Evolutionary conservation across 2,113 vertebrate genomes (phyloP), one percentile per base, ranked within the genome.

Genomic region (Thermophis baileyi): DNA sequence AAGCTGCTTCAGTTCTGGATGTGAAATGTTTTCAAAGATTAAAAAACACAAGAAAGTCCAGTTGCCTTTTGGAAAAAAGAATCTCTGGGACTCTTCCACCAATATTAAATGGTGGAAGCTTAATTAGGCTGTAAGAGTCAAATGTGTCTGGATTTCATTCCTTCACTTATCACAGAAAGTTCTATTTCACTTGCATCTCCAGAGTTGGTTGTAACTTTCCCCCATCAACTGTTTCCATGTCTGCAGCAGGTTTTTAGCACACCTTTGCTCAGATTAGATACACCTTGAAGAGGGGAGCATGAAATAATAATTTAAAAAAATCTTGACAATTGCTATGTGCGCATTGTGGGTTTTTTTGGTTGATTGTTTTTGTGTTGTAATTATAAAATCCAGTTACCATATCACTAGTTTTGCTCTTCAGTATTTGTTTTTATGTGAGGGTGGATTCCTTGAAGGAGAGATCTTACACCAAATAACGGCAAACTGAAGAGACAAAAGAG

Each of bases 91-190:
- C 14, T 86, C 85, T 92, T 85, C 7, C 88, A 46, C 53, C 94
- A 88, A n/a, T 87, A 81, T 90, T 96, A 94, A 97, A 95, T 88
- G 88, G 94, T 93, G 95, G 91, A 87, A 18, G 85, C 93, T 96
- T 95, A 96, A 97, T 96, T 94, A 93, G 20, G 24, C 94, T 93
- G 90, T 93, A 95, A 88, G 94, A 94, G 93, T 93, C 47, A 91
- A 94, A 0, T 94, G 92, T 92, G 94, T 94, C 91, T 90, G 88
- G 92, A 94, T 93, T 90, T 91, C 25, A 94, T 94, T 94, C 87
- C 85, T 35, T 69, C 57, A 88, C 90, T 94, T 91, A 60, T 27
- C 91, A 1, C 20, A 60, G 11, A 92, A 89, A 89, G 90, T 63
- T 50, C 54, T 63, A 90, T 81, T 94, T 88, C 60, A 0, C 0